Percentiles rank a stretch among this genome's conserved stretches.
Conservation (phyloP, 2,797 vertebrate genomes). For the Sarcoramphus papa region DNA sequence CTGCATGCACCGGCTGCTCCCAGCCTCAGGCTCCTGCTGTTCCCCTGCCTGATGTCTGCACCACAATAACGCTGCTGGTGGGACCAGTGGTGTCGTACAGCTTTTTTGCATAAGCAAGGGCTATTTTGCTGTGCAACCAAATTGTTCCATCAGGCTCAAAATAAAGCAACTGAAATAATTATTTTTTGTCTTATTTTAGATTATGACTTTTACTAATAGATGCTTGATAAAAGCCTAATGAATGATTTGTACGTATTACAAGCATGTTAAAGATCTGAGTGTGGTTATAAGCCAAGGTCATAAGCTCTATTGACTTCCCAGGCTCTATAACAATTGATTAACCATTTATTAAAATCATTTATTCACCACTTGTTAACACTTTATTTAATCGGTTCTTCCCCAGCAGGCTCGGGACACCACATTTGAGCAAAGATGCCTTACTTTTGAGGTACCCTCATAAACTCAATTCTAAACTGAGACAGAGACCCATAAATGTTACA, state of each 20-base stretch:
- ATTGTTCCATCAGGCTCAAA: neutral
- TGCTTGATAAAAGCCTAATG: neutral
- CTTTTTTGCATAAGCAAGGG: neutral
- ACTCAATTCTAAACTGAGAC: neutral
- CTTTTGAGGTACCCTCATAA: neutral
- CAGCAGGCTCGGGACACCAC: neutral
- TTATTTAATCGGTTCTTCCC: neutral
- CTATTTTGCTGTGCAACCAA: neutral
- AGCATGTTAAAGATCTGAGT: neutral
- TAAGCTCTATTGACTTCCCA: constrained; percentile 3
- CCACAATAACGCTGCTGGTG: neutral
- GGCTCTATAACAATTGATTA: constrained; percentile 29
- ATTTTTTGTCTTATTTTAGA: neutral
- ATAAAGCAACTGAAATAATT: neutral
- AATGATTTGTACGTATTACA: neutral
- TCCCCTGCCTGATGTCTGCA: neutral
- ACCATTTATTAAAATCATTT: constrained; percentile 23
- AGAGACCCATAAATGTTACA: neutral
- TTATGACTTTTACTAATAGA: neutral
- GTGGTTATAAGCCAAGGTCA: constrained; percentile 1
- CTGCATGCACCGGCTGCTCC: neutral
- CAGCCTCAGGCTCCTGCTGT: neutral
- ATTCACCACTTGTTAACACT: neutral
- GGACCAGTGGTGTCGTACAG: neutral
- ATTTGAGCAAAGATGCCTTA: neutral